Evolutionary conservation across 1,140 invertebrate genomes (phyloP).

Genomic region (Zaprionus davidi): DNA sequence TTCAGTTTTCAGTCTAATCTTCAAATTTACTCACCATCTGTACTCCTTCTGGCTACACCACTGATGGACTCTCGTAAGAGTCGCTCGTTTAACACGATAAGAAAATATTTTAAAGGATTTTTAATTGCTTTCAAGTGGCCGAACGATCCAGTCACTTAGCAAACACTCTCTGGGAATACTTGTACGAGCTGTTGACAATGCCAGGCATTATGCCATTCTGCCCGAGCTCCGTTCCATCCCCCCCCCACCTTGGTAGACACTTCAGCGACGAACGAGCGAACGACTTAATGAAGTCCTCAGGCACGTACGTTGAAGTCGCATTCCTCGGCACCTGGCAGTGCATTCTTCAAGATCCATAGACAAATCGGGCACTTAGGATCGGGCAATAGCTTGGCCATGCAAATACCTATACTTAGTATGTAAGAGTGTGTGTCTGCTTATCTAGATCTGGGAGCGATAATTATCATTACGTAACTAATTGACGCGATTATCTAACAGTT

Average conservation of each 20-base stretch:
- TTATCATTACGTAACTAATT: conserved; percentile 73
- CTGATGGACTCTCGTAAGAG: conserved; percentile 47
- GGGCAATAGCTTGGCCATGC: conserved; percentile 14
- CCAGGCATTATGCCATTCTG: conserved; percentile 7
- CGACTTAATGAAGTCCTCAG: conserved; percentile 54
- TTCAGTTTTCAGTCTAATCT: neutral
- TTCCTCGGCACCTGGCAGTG: conserved; percentile 32
- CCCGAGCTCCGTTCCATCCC: neutral
- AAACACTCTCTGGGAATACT: conserved; percentile 50
- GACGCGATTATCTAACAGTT: conserved; percentile 65
- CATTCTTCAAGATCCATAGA: conserved; percentile 42
- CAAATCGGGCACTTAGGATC: conserved; percentile 30
- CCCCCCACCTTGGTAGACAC: neutral
- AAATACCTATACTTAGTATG: conserved; percentile 21
- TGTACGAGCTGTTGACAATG: conserved; percentile 45
- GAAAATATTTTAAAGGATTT: conserved; percentile 80
- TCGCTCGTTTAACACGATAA: conserved; percentile 67
- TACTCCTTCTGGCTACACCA: conserved; percentile 24
- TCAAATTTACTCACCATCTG: neutral
- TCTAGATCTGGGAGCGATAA: conserved; percentile 51
- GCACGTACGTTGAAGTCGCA: conserved; percentile 27
- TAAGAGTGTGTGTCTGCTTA: conserved; percentile 21
- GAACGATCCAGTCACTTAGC: conserved; percentile 45
- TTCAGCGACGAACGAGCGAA: conserved; percentile 18
- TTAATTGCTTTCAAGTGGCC: conserved; percentile 80